A percentile compares a stretch with the other conserved stretches of the same genome.
Evolutionary conservation across 2,888 invertebrate genomes (phyloP).

Genomic region (Eupithecia inturbata): DNA sequence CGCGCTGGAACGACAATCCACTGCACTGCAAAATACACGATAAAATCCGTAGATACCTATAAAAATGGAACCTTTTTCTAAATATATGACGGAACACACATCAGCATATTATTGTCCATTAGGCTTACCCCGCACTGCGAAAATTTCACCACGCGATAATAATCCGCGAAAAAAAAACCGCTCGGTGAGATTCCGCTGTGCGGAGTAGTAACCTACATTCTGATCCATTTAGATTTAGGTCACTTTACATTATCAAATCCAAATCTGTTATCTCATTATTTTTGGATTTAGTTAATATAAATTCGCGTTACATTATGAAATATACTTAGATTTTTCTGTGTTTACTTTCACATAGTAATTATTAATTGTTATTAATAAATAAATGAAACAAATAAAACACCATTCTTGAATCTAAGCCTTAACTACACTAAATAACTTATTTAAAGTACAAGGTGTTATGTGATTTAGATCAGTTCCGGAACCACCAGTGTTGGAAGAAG

Average conservation of each 20-base stretch:
- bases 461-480: constrained; percentile 66
- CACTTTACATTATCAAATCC: not conserved
- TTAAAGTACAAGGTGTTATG: not conserved
- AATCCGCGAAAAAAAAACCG: too few relatives aligned
- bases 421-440: too few relatives aligned
- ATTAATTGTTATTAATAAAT: too few relatives aligned
- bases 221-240: not conserved
- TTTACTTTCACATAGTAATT: not conserved
- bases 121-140: too few relatives aligned
- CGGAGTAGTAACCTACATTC: too few relatives aligned
- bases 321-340: not conserved
- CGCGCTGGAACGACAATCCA: not conserved
- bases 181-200: too few relatives aligned
- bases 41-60: not conserved
- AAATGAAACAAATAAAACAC: not conserved
- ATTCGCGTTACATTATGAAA: not conserved
- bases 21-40: not conserved
- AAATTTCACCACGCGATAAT: too few relatives aligned
- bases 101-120: not conserved
- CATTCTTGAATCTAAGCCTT: not conserved
- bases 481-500: constrained; percentile 59
- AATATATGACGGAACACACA: not conserved
- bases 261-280: not conserved
- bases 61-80: not conserved
- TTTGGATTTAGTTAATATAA: not conserved